A percentile compares a stretch with the other conserved stretches of the same genome.
Conservation (phyloP, 2,888 invertebrate genomes). For the Lymantria dispar region DNA sequence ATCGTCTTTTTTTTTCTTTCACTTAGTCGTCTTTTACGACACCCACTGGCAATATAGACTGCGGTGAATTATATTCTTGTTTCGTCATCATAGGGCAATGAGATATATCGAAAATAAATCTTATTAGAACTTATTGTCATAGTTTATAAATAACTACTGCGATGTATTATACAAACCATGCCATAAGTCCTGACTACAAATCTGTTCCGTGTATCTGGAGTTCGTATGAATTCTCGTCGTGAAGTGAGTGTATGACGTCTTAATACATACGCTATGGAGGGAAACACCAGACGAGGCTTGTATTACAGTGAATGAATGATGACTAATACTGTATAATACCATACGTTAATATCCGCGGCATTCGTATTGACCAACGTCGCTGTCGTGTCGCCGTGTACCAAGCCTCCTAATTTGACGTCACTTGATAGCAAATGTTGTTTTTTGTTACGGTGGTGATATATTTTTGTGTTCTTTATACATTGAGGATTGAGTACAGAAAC, state of each 20-base stretch:
- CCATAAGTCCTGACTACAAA: background rate
- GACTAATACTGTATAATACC: conserved; percentile 34
- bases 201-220: background rate
- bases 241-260: conserved; percentile 18
- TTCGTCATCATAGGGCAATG: too few species aligned
- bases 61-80: too few species aligned
- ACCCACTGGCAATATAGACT: too few species aligned
- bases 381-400: conserved; percentile 20
- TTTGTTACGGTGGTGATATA: background rate
- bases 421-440: conserved; percentile 12
- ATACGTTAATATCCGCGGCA: conserved; percentile 27
- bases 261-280: conserved; percentile 24
- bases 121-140: too few species aligned
- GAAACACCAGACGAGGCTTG: conserved; percentile 41
- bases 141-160: too few species aligned
- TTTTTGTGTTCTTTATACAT: conserved; percentile 9
- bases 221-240: background rate
- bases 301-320: conserved; percentile 29
- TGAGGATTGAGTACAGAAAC: conserved; percentile 1
- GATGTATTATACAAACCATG: too few species aligned
- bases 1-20: too few species aligned
- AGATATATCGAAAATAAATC: too few species aligned
- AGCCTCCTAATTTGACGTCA: conserved; percentile 47
- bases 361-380: conserved; percentile 42
- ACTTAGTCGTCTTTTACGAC: too few species aligned